Evolutionary conservation across 2,888 invertebrate genomes (phyloP).

Genomic region (Lycia hirtaria): DNA sequence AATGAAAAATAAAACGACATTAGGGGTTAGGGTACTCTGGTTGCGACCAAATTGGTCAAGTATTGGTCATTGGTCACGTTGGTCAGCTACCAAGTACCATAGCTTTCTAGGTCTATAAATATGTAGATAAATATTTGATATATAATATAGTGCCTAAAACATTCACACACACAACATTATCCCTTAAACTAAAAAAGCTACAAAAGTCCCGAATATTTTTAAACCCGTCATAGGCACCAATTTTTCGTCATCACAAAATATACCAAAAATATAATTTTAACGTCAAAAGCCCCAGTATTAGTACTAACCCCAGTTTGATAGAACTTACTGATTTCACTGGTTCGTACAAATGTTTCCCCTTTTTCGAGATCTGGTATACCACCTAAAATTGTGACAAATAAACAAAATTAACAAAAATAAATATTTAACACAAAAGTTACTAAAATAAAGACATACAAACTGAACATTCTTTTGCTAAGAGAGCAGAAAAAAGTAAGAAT

Average conservation of each 20-base stretch:
- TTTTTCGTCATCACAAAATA: neutral
- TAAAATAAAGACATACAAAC: slow-evolving; percentile 3
- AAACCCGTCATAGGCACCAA: too few relatives aligned
- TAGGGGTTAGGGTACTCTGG: too few relatives aligned
- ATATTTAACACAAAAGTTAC: neutral
- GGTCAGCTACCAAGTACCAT: too few relatives aligned
- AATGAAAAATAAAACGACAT: too few relatives aligned
- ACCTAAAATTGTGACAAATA: slow-evolving; percentile 56
- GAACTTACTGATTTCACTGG: slow-evolving; percentile 66
- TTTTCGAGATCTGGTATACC: slow-evolving; percentile 55
- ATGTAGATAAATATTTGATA: too few relatives aligned
- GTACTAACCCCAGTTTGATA: neutral
- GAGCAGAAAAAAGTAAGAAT: neutral
- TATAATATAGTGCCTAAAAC: too few relatives aligned
- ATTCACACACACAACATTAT: neutral
- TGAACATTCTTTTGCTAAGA: neutral
- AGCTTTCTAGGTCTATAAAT: too few relatives aligned
- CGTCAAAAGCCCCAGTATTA: neutral
- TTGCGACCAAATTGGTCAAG: too few relatives aligned
- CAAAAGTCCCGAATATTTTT: neutral
- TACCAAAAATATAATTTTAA: slow-evolving; percentile 1
- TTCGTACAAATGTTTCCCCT: slow-evolving; percentile 63
- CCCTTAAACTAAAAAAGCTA: neutral
- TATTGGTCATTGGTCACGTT: too few relatives aligned
- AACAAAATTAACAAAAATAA: slow-evolving; percentile 11